Conservation (phyloP, 2,888 invertebrate species). For the Griposia aprilina region DNA sequence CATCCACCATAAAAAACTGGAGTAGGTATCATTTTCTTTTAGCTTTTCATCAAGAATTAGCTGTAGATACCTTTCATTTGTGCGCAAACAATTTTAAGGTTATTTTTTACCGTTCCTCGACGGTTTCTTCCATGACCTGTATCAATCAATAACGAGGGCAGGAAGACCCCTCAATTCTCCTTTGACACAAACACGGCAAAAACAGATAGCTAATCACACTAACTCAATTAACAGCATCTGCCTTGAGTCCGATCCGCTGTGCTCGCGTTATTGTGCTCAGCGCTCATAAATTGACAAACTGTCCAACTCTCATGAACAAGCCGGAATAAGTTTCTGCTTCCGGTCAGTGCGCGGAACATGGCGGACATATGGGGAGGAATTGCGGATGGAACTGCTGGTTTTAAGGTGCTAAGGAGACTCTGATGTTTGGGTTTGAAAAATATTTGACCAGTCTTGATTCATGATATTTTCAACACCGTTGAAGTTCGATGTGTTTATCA, state of each 20-base stretch:
- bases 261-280: slow-evolving; percentile 79
- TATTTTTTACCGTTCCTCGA: too few species aligned
- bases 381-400: slow-evolving; percentile 39
- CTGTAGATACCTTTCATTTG: not conserved
- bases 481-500: too few species aligned
- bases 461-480: too few species aligned
- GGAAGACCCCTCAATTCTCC: not conserved
- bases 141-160: not conserved
- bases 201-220: slow-evolving; percentile 70
- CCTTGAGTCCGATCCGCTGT: slow-evolving; percentile 79
- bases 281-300: slow-evolving; percentile 90
- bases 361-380: slow-evolving; percentile 70
- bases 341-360: slow-evolving; percentile 87
- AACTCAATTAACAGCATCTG: slow-evolving; percentile 85
- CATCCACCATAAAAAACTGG: too few species aligned
- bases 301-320: slow-evolving; percentile 89
- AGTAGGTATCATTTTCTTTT: not conserved
- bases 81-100: not conserved
- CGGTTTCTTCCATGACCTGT: not conserved
- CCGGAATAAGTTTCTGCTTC: slow-evolving; percentile 88
- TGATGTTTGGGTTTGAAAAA: too few species aligned
- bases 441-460: too few species aligned
- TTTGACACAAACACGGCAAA: slow-evolving; percentile 45
- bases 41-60: not conserved
- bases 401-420: not conserved